phyloP scores from a whole-genome alignment of 1,140 invertebrate species.

The Pseudobourletiella spinata region DNA sequence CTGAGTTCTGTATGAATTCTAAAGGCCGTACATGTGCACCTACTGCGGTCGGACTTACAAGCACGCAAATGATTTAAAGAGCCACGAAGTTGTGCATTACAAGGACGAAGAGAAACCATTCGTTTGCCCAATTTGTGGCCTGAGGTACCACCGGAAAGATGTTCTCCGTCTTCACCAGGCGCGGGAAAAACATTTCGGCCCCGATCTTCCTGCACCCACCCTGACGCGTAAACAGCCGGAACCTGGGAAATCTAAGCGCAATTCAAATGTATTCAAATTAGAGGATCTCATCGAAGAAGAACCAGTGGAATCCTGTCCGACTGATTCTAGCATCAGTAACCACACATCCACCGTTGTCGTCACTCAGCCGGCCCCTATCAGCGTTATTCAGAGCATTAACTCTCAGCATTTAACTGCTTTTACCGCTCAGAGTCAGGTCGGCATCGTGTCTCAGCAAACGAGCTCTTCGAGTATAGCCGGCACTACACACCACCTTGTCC shows the following conservation, averaged over 20 bases:
- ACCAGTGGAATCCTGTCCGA: background rate
- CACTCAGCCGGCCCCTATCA: background rate
- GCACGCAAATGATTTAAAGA: background rate
- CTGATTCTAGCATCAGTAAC: background rate
- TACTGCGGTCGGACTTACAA: slow-evolving; percentile 3
- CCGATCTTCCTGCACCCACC: background rate
- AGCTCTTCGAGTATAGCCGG: background rate
- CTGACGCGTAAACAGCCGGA: background rate
- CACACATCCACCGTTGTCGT: background rate
- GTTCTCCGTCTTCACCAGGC: slow-evolving; percentile 9
- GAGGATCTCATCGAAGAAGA: background rate
- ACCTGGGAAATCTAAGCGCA: background rate
- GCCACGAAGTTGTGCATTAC: slow-evolving; percentile 5
- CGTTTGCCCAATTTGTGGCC: slow-evolving; percentile 9
- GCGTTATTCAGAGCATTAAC: no score
- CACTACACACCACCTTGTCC: background rate
- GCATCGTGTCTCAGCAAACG: no score
- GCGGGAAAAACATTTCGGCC: slow-evolving; percentile 11
- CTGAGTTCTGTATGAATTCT: background rate
- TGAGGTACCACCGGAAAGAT: slow-evolving; percentile 9
- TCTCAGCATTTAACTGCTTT: no score
- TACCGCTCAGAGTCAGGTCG: no score
- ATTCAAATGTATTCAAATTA: background rate
- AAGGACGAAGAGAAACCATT: slow-evolving; percentile 11
- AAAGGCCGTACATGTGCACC: background rate